phyloP scores from a whole-genome alignment of 2,888 invertebrate species.

The Cantharis nigra region DNA sequence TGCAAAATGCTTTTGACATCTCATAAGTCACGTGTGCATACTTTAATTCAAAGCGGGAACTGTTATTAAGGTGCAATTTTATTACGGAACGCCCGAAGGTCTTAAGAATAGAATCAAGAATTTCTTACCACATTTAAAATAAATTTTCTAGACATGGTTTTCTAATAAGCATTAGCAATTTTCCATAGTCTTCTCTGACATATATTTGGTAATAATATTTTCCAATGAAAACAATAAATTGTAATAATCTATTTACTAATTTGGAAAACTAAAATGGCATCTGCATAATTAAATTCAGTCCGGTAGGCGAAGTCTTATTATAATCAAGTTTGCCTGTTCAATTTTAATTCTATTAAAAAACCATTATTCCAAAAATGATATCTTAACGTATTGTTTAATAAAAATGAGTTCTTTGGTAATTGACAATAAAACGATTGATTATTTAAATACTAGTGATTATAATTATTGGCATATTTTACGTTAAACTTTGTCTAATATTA shows the following conservation, averaged over 20 bases:
- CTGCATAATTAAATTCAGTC: neutral
- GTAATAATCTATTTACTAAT: neutral
- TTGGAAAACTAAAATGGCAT: neutral
- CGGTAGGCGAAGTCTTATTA: neutral
- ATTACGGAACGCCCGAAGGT: constrained; percentile 22
- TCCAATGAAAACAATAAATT: neutral
- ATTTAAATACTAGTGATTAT: neutral
- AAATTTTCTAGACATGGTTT: constrained; percentile 27
- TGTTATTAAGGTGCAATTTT: constrained; percentile 38
- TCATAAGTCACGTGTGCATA: constrained; percentile 51
- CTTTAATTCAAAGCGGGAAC: constrained; percentile 37
- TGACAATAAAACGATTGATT: neutral
- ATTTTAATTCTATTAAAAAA: neutral
- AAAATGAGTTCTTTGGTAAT: neutral
- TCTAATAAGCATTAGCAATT: constrained; percentile 5
- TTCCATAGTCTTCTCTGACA: neutral
- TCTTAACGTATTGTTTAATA: neutral
- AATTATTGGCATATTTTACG: neutral
- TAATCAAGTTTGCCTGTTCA: neutral
- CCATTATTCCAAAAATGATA: neutral
- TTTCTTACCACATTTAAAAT: constrained; percentile 11
- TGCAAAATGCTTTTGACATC: constrained; percentile 52
- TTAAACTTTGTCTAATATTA: neutral
- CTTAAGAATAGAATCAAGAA: constrained; percentile 26
- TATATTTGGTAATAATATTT: neutral